Percentiles rank a stretch among this genome's conserved stretches.
phyloP scores from a whole-genome alignment of 2,113 vertebrate genomes.

The Sturnus vulgaris region DNA sequence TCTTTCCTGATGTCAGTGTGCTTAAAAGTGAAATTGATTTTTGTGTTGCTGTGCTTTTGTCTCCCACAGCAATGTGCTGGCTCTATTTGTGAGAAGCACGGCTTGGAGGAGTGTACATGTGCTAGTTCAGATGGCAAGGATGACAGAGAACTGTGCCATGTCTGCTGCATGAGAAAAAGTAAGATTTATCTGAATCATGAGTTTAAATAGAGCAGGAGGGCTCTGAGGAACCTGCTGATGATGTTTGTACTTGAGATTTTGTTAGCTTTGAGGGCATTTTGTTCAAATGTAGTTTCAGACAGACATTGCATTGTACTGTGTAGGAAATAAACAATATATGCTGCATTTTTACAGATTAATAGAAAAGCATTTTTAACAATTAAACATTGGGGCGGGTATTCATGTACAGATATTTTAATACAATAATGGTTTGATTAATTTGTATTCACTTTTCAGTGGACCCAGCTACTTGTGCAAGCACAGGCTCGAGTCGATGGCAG shows the following conservation, averaged over 20 bases:
- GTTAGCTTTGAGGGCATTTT: not conserved
- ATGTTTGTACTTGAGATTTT: not conserved
- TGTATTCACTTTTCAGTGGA: slow-evolving; percentile 71
- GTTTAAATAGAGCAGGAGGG: not conserved
- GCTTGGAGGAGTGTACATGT: slow-evolving; percentile 91
- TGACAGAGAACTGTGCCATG: slow-evolving; percentile 91
- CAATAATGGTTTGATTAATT: not conserved
- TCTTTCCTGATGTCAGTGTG: not conserved
- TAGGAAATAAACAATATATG: not conserved
- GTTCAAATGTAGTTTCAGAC: not conserved
- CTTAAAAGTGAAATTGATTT: not conserved
- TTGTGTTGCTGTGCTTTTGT: not conserved
- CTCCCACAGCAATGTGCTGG: slow-evolving; percentile 86
- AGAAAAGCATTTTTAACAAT: not conserved
- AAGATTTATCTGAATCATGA: slow-evolving; percentile 55
- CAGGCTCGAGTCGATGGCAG: slow-evolving; percentile 82
- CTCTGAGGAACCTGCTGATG: not conserved
- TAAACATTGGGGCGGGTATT: not conserved
- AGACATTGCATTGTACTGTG: not conserved
- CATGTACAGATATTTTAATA: not conserved
- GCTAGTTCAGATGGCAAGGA: slow-evolving; percentile 81
- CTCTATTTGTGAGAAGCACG: slow-evolving; percentile 89
- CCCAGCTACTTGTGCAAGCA: slow-evolving; percentile 85
- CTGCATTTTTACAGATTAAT: not conserved
- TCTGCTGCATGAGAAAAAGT: slow-evolving; percentile 96